Evolutionary conservation across 2,797 vertebrate genomes (phyloP).

Genomic region (Lagocephalus sceleratus): DNA sequence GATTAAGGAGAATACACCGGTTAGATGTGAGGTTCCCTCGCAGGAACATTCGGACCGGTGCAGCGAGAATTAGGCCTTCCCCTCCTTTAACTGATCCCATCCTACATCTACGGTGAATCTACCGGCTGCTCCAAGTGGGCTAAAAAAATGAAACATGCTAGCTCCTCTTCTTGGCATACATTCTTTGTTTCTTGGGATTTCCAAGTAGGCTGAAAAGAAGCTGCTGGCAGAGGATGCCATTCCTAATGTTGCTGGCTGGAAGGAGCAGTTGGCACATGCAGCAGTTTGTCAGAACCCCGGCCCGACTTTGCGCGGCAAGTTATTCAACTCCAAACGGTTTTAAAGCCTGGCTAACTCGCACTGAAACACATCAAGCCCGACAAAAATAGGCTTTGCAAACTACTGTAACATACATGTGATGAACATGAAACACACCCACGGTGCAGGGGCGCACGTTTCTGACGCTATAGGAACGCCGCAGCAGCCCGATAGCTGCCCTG

Average conservation of each 20-base stretch:
- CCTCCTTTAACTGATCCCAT: slow-evolving; percentile 14
- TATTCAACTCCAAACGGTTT: slow-evolving; percentile 48
- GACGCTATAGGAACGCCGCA: slow-evolving; percentile 52
- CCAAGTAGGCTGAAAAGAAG: slow-evolving; percentile 68
- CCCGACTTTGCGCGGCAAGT: slow-evolving; percentile 34
- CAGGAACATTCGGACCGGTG: slow-evolving; percentile 7
- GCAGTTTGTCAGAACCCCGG: slow-evolving; percentile 56
- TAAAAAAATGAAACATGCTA: slow-evolving; percentile 61
- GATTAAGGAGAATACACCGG: slow-evolving; percentile 47
- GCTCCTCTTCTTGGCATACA: slow-evolving; percentile 61
- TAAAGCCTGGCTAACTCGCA: slow-evolving; percentile 10
- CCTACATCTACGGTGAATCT: slow-evolving; percentile 41
- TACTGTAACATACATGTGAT: slow-evolving; percentile 21
- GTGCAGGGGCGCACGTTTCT: slow-evolving; percentile 20
- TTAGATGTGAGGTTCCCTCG: not conserved
- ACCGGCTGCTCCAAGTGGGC: slow-evolving; percentile 53
- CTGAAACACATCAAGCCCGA: slow-evolving; percentile 22
- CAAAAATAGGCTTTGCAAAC: slow-evolving; percentile 37
- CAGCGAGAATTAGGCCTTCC: slow-evolving; percentile 19
- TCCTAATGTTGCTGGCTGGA: slow-evolving; percentile 63
- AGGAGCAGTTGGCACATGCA: slow-evolving; percentile 56
- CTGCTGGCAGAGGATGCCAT: slow-evolving; percentile 65
- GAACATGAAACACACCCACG: slow-evolving; percentile 24
- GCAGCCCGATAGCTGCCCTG: slow-evolving; percentile 47
- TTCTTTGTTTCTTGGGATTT: slow-evolving; percentile 62